Evolutionary conservation across 2,888 invertebrate species (phyloP).

Genomic region (Cremastinae sp.): DNA sequence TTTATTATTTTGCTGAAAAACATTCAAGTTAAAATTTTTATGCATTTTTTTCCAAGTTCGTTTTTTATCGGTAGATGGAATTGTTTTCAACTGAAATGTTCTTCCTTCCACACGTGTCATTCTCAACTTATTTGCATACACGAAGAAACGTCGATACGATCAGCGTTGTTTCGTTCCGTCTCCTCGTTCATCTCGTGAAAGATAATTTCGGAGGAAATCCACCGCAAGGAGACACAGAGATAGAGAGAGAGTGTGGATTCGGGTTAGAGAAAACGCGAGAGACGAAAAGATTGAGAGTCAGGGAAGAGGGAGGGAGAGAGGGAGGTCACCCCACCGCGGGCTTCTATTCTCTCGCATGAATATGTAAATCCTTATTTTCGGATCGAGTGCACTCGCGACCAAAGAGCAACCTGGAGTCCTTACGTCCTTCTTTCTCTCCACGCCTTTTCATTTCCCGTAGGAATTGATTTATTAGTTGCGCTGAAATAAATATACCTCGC

Average conservation of each 20-base stretch:
- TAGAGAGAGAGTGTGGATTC: slow-evolving; percentile 4
- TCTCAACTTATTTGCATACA: slow-evolving; percentile 6
- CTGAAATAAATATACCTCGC: slow-evolving; percentile 61
- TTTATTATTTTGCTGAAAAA: no score
- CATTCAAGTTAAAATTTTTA: no score
- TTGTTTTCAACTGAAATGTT: neutral
- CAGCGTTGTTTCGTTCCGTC: slow-evolving; percentile 19
- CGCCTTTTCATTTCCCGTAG: slow-evolving; percentile 65
- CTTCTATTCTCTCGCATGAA: slow-evolving; percentile 75
- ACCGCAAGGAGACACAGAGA: slow-evolving; percentile 12
- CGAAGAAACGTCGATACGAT: slow-evolving; percentile 39
- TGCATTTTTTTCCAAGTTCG: neutral
- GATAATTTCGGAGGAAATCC: slow-evolving; percentile 37
- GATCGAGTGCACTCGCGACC: slow-evolving; percentile 79
- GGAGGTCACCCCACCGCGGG: slow-evolving; percentile 34
- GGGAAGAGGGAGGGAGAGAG: slow-evolving; percentile 6
- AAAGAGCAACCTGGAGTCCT: slow-evolving; percentile 75
- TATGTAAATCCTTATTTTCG: slow-evolving; percentile 80
- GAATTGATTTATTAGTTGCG: slow-evolving; percentile 78
- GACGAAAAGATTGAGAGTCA: slow-evolving; percentile 24
- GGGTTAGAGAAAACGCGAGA: neutral
- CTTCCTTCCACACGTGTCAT: neutral
- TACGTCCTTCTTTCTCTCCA: slow-evolving; percentile 60
- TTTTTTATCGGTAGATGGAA: neutral
- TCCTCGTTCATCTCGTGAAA: slow-evolving; percentile 28